Conservation (phyloP, 2,888 invertebrate species). For the Temnothorax rugatulus region DNA sequence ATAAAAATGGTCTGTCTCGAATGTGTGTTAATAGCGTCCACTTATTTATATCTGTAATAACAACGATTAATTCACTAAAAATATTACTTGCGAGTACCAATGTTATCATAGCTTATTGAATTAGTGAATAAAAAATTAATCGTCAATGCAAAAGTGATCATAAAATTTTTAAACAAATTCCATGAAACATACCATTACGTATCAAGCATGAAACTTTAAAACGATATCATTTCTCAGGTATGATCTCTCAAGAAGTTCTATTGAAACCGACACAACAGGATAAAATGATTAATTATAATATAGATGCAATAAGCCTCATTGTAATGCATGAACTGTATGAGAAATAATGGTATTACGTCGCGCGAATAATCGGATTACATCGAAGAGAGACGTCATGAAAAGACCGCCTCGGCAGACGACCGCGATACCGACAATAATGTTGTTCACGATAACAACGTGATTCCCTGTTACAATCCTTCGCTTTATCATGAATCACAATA, state of each 20-base stretch:
- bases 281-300: slow-evolving; percentile 10
- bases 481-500: slow-evolving; percentile 43
- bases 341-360: slow-evolving; percentile 13
- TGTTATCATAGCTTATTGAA: slow-evolving; percentile 2
- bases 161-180: background rate
- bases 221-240: background rate
- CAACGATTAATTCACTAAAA: slow-evolving; percentile 33
- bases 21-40: slow-evolving; percentile 8
- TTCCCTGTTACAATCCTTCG: slow-evolving; percentile 74
- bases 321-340: background rate
- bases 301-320: background rate
- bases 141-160: background rate
- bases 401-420: slow-evolving; percentile 40
- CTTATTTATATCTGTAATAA: slow-evolving; percentile 6
- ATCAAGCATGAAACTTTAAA: background rate
- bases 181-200: background rate
- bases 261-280: background rate
- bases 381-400: slow-evolving; percentile 11
- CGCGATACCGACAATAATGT: slow-evolving; percentile 37
- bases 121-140: slow-evolving; percentile 14
- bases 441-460: slow-evolving; percentile 44
- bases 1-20: slow-evolving; percentile 16
- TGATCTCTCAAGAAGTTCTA: background rate
- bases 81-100: background rate
- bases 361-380: slow-evolving; percentile 17